Evolutionary conservation across 2,113 vertebrate genomes (phyloP), one percentile per base, ranked within the genome.

Genomic region (Osmerus eperlanus): DNA sequence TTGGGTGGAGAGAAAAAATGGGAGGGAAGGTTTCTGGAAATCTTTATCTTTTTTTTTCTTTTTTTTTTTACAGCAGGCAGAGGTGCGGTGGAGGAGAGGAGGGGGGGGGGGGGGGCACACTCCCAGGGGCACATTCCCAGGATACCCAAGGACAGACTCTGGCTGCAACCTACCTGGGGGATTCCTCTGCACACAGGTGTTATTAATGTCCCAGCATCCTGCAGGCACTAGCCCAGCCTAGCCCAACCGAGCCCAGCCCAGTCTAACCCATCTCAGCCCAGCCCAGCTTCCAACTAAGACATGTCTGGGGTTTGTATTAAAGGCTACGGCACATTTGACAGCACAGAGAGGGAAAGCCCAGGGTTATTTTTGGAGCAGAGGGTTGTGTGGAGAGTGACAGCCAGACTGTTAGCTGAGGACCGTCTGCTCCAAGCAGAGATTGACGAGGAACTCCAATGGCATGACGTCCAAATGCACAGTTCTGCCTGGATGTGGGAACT

Each of bases 191-290:
- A 56, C 73, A 82, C 75, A 79, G 81, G 72, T 75, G 79, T 80
- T 84, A 81, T 84, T 82, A 84, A 79, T 67, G 80, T 73, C 74
- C 79, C 81, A 75, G 79, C 81, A 77, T 77, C 72, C 78, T 75
- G 73, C 77, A 81, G 77, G 62, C 77, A 29, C 41, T 11, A 47
- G 41, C 56, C 21, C 56, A 67, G 73, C 71, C 47, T 56, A 55
- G 23, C 13, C 25, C 7, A 23, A 1, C 19, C 8, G 19, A 36
- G 18, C 6, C n/a, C 41, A 52, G 32, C 63, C 66, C 72, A 71
- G 71, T 79, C 79, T 83, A 78, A 80, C 81, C 81, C 71, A 69
- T 72, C 79, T 76, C 76, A 81, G 71, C 70, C 82, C 74, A 66
- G 65, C 67, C 29, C 0, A 23, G 59, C n/a, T 2, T 14, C 13